phyloP scores from a whole-genome alignment of 2,888 invertebrate species.

The Athrips mouffetella region DNA sequence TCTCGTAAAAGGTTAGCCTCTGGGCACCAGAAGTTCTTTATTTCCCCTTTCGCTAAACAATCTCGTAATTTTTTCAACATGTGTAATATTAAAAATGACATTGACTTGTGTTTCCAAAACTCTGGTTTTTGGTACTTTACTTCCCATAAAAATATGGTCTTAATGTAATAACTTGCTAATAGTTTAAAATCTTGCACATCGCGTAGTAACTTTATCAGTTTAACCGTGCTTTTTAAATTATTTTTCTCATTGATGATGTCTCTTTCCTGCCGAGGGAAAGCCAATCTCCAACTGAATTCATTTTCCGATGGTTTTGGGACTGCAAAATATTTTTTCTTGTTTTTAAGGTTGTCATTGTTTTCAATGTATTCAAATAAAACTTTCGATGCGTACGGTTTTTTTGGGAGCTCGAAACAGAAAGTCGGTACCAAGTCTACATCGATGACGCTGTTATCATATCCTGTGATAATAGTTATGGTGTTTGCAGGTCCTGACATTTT shows the following conservation, averaged over 20 bases:
- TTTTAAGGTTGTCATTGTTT: conserved; percentile 25
- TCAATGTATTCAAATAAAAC: conserved; percentile 40
- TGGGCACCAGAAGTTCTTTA: conserved; percentile 53
- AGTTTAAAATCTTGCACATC: conserved; percentile 51
- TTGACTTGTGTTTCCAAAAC: conserved; percentile 47
- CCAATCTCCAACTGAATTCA: conserved; percentile 50
- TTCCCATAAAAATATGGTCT: conserved; percentile 57
- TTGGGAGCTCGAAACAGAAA: conserved; percentile 43
- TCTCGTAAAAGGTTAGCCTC: conserved; percentile 44
- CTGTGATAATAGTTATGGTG: conserved; percentile 41
- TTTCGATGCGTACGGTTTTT: conserved; percentile 35
- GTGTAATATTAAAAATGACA: conserved; percentile 42
- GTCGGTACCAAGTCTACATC: conserved; percentile 58
- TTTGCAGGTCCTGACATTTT: conserved; percentile 54
- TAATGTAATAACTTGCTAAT: conserved; percentile 56
- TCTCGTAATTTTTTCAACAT: conserved; percentile 47
- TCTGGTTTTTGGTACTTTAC: conserved; percentile 28
- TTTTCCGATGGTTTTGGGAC: conserved; percentile 53
- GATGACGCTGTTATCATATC: conserved; percentile 38
- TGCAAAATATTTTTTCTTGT: conserved; percentile 41
- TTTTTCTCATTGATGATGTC: conserved; percentile 39
- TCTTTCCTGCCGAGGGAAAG: conserved; percentile 56
- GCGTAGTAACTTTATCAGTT: conserved; percentile 48
- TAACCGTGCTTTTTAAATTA: conserved; percentile 49
- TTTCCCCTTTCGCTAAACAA: conserved; percentile 34